phyloP scores from a whole-genome alignment of 2,888 invertebrate genomes.

The Hetaerina titia region DNA sequence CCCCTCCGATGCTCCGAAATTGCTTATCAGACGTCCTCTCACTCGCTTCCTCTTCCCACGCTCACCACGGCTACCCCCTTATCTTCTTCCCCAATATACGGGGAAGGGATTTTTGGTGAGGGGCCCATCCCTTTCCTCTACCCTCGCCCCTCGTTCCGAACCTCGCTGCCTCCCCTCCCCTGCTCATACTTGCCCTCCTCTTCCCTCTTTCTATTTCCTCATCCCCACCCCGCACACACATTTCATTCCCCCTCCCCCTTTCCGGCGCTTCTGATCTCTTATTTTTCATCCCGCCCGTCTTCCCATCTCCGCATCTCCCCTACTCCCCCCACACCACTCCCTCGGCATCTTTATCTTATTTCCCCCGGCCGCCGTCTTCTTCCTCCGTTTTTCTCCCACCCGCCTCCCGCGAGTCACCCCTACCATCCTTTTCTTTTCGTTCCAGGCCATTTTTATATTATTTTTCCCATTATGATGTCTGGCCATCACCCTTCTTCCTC shows the following conservation, averaged over 20 bases:
- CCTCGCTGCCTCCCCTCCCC: not conserved
- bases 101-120: not conserved
- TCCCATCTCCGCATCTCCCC: constrained; percentile 4
- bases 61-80: not conserved
- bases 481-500: constrained; percentile 24
- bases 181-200: not conserved
- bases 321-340: not conserved
- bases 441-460: constrained; percentile 34
- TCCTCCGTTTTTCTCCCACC: not conserved
- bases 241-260: constrained; percentile 44
- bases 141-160: not conserved
- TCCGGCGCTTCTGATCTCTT: constrained; percentile 54
- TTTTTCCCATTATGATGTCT: constrained; percentile 37
- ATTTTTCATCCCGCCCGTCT: constrained; percentile 34
- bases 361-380: not conserved
- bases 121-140: not conserved
- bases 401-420: too few species aligned
- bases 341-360: not conserved
- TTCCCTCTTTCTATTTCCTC: not conserved
- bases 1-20: not conserved
- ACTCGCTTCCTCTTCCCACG: not conserved
- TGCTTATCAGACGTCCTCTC: not conserved
- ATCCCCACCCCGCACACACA: not conserved
- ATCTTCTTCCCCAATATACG: not conserved
- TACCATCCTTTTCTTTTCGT: not conserved